Conservation (phyloP, 2,888 invertebrate species). For the Onchidella celtica region DNA sequence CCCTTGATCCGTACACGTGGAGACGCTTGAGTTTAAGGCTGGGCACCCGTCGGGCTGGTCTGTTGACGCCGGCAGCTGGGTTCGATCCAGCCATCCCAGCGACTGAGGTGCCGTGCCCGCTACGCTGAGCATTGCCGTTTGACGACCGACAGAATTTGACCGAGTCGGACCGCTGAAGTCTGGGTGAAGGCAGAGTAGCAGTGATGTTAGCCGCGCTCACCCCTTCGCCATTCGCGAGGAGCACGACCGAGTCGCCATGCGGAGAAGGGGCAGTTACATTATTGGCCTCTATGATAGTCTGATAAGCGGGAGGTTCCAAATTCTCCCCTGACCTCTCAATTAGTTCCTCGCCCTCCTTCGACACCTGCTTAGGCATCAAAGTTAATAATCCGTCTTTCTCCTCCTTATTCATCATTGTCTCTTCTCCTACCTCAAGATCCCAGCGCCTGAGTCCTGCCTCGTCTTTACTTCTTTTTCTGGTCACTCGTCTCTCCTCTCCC, state of each 20-base stretch:
- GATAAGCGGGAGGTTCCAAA: constrained; percentile 34
- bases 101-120: constrained; percentile 47
- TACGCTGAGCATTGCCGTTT: constrained; percentile 69
- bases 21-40: constrained; percentile 75
- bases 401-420: background rate
- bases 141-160: constrained; percentile 69
- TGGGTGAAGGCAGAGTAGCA: constrained; percentile 61
- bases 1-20: constrained; percentile 52
- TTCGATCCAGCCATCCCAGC: constrained; percentile 49
- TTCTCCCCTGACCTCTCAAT: background rate
- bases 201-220: constrained; percentile 45
- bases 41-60: constrained; percentile 69
- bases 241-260: constrained; percentile 27
- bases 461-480: constrained; percentile 12
- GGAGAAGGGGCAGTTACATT: constrained; percentile 12
- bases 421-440: background rate
- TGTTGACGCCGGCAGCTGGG: constrained; percentile 43
- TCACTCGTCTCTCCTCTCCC: constrained; percentile 35
- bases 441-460: background rate
- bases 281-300: constrained; percentile 29
- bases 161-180: constrained; percentile 70
- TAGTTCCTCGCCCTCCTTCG: background rate
- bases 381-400: background rate
- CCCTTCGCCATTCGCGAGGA: constrained; percentile 32
- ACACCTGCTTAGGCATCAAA: background rate